Evolutionary conservation across 64 coral and sea anemone species (phyloP).

Genomic region (Exaiptasia diaphana): DNA sequence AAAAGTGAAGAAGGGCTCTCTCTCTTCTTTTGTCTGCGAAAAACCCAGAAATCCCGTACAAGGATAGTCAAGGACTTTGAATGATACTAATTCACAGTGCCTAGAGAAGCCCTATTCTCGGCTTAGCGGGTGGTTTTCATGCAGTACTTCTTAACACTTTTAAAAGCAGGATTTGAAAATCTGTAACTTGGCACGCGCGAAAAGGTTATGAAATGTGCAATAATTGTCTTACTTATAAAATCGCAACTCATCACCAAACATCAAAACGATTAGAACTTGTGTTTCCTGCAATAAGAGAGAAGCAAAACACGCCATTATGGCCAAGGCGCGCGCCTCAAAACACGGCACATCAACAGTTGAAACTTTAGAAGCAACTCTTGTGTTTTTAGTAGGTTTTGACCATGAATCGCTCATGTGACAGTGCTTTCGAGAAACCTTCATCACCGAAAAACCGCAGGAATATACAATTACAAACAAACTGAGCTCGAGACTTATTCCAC

Average conservation of each 20-base stretch:
- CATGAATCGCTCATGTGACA: conserved; percentile 23
- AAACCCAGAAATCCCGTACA: not conserved
- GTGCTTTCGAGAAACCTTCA: conserved; percentile 35
- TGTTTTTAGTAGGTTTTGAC: conserved; percentile 14
- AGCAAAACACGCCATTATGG: not conserved
- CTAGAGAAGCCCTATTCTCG: not conserved
- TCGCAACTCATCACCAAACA: not conserved
- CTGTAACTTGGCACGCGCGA: conserved; percentile 11
- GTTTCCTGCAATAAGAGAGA: conserved; percentile 3
- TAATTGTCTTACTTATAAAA: not conserved
- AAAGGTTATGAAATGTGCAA: conserved; percentile 10
- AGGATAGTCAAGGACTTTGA: not conserved
- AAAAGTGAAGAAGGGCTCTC: not conserved
- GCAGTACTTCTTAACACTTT: too few species aligned
- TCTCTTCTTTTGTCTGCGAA: not conserved
- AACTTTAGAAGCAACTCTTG: conserved; percentile 19
- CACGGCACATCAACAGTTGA: not conserved
- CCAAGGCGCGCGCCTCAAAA: conserved; percentile 3
- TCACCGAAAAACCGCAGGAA: conserved; percentile 13
- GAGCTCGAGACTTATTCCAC: not conserved
- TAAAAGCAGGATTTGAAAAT: conserved; percentile 14
- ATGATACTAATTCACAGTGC: not conserved
- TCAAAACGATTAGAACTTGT: not conserved
- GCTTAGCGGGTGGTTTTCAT: conserved; percentile 1
- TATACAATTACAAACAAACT: conserved; percentile 25